Evolutionary conservation across 2,113 vertebrate genomes (phyloP), one percentile per base, ranked within the genome.

Genomic region (Perognathus longimembris): DNA sequence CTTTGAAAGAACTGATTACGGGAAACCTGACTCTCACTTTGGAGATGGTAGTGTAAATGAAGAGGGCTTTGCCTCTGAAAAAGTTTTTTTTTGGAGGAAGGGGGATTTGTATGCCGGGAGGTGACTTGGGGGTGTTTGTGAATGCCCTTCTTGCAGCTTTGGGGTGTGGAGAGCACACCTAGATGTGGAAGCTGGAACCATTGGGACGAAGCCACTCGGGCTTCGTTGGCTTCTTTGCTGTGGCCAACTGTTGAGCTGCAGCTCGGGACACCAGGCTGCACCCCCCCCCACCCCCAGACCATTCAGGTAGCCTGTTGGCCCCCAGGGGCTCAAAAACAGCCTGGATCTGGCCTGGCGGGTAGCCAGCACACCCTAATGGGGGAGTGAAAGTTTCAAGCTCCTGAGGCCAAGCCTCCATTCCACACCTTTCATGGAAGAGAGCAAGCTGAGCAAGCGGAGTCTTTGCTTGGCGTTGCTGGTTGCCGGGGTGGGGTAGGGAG

Each of bases 41-140:
- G 95, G 92, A 97, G 96, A 97, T 97, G 94, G 95, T 92, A 93
- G 97, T 98, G 97, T 97, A 97, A 97, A 97, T 97, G 85, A 73
- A 89, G 82, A 93, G 42, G 81, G 91, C 71, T 97, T 97, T 97
- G 94, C 96, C 95, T 61, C 86, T 91, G 95, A 85, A 80, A 88
- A 90, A 95, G 87, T 96, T 96, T 63, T 6, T 79, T 12, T 45
- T 45, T 45, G 8, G 45, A 12, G 45, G 76, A 86, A 84, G 45
- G 45, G 45, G 76, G 89, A 84, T 93, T 96, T 95, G 2, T 32
- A 66, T 69, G 34, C 74, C 42, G 67, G 78, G 63, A 86, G 89
- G 64, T 30, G 76, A 50, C 36, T 7, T 84, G 40, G 66, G 61
- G 75, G 50, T 85, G 18, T 88, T 90, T 77, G 85, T 32, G 64